Evolutionary conservation across 1,140 invertebrate genomes (phyloP), one percentile per base, ranked within the genome.

Genomic region (Eriocheir sinensis): DNA sequence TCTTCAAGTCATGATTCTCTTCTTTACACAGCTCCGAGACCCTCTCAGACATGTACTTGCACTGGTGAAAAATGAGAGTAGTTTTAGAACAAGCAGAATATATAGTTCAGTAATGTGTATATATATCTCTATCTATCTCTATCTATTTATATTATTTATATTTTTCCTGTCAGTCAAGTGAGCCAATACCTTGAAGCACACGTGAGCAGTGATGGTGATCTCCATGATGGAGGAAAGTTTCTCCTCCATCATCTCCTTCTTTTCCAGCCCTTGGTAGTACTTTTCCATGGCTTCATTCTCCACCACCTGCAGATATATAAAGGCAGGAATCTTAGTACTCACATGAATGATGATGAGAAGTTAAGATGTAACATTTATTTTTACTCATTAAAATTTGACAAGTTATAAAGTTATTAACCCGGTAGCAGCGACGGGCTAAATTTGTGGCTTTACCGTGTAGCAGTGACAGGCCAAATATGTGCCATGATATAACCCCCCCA

Each of bases 181-280:
- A 72, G 40, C 0, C 21, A 95, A 96, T 96, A 97, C 97, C 96
- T 98, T 97, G n/a, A 97, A 96, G 97, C 99, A 99, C 90, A 97
- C 97, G 0, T 99, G 98, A n/a, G 99, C 98, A 97, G 98, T 99
- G 96, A 98, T 98, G 38, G 97, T 96, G 32, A 99, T 97, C 97
- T 99, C 98, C 96, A 97, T 98, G 8, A 98, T 99, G 60, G 97
- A 97, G 32, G 98, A 96, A 98, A 99, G 99, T 97, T 99, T 99
- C 92, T 99, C 98, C 96, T 99, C 99, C 97, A 99, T 98, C 95
- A 97, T 97, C 97, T 99, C 99, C 96, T 99, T 99, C 95, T 98
- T 98, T 96, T 99, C 99, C 89, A 99, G 96, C 96, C 98, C 98
- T 94, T 98, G 97, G 95, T 99, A 99, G 96, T 99, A 99, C 96